Evolutionary conservation across 1,140 invertebrate genomes (phyloP), one percentile per base, ranked within the genome.

Genomic region (Mercenaria mercenaria): DNA sequence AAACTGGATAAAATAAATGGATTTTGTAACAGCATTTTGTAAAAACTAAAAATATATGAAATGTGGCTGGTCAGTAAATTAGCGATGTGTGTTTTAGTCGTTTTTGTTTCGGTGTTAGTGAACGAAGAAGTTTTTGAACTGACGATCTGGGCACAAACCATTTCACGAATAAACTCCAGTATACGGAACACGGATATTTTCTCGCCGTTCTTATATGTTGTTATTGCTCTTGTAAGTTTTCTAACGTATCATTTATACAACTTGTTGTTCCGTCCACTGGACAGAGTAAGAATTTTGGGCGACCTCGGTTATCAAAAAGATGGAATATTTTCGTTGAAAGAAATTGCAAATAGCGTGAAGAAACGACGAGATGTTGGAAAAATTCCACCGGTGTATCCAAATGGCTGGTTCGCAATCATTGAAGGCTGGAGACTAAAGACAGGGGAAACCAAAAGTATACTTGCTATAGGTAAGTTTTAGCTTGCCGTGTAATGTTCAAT

Each of bases 401-500:
- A 99, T 92, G 98, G 98, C 15, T 99, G 98, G 98, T 98, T 98
- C 94, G 97, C 97, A 0, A 92, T 99, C 0, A 95, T 97, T 0
- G 98, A 99, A 95, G 97, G 97, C 11, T 96, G 95, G 32, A 96
- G 97, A 29, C 89, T 99, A 1, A 96, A 95, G 41, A 94, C 10
- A 64, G n/a, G 97, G 43, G 95, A 97, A 89, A 97, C 97, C 0
- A 96, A 96, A 87, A 96, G 97, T 89, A 96, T 98, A 0, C 96
- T 97, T 52, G 97, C 97, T 43, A 95, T 98, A 20, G 98, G 98
- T 97, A 94, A 93, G 94, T 95, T 47, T n/a, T n/a, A n/a, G n/a
- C n/a, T n/a, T n/a, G n/a, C n/a, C n/a, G n/a, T n/a, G n/a, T n/a
- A n/a, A n/a, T n/a, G n/a, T n/a, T n/a, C n/a, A n/a, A n/a, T n/a